Conservation (phyloP, 2,797 vertebrate genomes). For the Lepidocolaptes lacrymiger region DNA sequence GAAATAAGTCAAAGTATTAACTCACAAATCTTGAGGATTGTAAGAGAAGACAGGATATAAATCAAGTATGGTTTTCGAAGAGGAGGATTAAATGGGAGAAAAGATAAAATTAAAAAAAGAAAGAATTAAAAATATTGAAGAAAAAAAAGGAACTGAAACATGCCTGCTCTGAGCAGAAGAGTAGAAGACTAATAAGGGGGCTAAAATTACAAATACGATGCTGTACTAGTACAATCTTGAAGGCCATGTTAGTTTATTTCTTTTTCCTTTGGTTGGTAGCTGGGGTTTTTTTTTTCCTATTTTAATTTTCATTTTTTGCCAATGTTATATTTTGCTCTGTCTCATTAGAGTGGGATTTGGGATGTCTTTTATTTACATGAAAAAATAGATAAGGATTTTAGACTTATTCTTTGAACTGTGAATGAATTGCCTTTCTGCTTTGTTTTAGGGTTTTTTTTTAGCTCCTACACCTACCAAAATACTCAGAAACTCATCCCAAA, state of each 20-base stretch:
- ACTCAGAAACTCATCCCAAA: neutral
- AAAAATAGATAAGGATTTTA: neutral
- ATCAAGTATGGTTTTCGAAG: neutral
- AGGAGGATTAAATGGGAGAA: neutral
- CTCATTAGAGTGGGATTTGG: neutral
- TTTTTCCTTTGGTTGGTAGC: neutral
- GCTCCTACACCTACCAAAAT: neutral
- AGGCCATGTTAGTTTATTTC: rapidly evolving
- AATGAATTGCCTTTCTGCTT: neutral
- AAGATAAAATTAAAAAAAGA: neutral
- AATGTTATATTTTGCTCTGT: neutral
- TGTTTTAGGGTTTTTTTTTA: neutral
- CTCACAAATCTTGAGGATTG: neutral
- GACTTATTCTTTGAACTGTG: neutral
- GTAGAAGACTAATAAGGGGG: neutral
- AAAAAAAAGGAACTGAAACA: neutral
- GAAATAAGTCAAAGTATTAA: neutral
- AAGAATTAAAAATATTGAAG: neutral
- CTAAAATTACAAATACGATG: neutral
- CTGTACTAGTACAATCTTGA: neutral
- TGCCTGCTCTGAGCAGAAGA: neutral
- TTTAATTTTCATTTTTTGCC: neutral
- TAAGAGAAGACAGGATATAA: neutral
- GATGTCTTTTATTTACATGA: neutral
- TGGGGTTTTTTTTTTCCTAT: neutral